Base-by-base conservation (phyloP, 92 coral and sea anemone species). In the Paramuricea clavata region DNA sequence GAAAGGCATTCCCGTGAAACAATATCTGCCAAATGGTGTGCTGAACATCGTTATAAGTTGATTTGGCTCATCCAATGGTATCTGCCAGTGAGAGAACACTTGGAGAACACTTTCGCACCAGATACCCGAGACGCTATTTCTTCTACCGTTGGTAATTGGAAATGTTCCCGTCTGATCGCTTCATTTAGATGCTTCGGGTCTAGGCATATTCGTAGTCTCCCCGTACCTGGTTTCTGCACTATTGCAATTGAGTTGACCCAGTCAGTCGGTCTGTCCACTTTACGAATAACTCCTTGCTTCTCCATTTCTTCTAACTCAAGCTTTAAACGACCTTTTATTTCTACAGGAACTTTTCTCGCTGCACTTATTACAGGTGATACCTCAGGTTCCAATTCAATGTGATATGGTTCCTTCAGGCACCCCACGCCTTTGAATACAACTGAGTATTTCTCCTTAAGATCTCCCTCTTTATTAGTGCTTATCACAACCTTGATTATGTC, bases 131-230 rank as follows among this genome's bases (percentile, higher is more conserved):
- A 25, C 23, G 61, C 61, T 52, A 52, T 52, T 13, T 52, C 61
- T 17, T 52, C 61, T 12, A 72, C 26, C 2, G 77, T 82, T 34
- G 87, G 87, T n/a, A 83, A 56, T 34, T 49, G 28, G 52, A 49
- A 83, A 32, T 69, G 87, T 34, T 71, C 69, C 12, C 87, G 47
- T 71, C 27, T n/a, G 11, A 70, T 34, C n/a, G n/a, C n/a, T n/a
- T n/a, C n/a, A n/a, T n/a, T n/a, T n/a, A n/a, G 61, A 17, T 52
- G 61, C 61, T 52, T 52, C 21, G 61, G 61, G 23, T 52, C 61
- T 3, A 52, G 61, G 21, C 7, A 52, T 6, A 52, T 52, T 6
- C 61, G 23, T 52, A 52, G 11, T 13, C 21, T 52, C 21, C 61
- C 7, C 61, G 21, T 52, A 52, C n/a, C n/a, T n/a, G n/a, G n/a